Evolutionary conservation across 2,888 invertebrate genomes (phyloP).

Genomic region (Drosophila algonquin): DNA sequence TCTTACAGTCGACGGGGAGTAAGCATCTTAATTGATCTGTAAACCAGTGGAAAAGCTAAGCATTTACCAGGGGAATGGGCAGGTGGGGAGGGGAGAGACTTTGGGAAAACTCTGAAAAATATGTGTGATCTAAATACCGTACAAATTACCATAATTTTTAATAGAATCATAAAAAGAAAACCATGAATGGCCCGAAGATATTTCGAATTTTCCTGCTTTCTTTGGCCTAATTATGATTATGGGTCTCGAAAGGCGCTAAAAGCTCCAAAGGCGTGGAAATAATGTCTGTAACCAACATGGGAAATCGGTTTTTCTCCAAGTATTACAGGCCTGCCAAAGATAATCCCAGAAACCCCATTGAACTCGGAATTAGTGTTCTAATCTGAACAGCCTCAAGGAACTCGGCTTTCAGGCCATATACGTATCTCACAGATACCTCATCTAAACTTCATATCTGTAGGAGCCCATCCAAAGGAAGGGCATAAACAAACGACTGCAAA

Average conservation of each 20-base stretch:
- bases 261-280: neutral
- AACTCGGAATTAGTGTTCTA: too few species aligned
- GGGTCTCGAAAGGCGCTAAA: neutral
- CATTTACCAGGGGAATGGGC: neutral
- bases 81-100: too few species aligned
- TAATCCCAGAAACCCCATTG: too few species aligned
- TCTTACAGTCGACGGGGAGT: slow-evolving; percentile 13
- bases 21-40: neutral
- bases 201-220: neutral
- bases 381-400: too few species aligned
- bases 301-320: too few species aligned
- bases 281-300: too few species aligned
- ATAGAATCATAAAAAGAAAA: neutral
- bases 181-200: neutral
- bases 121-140: neutral
- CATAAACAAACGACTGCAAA: slow-evolving; percentile 23
- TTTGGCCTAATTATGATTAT: neutral
- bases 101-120: neutral
- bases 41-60: neutral
- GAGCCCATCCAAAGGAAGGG: neutral
- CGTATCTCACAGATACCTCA: too few species aligned
- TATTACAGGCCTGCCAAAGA: too few species aligned
- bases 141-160: neutral
- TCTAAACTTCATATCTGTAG: too few species aligned
- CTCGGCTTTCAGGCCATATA: too few species aligned